Evolutionary conservation across 2,888 invertebrate genomes (phyloP).

Genomic region (Caenorhabditis panamensis): DNA sequence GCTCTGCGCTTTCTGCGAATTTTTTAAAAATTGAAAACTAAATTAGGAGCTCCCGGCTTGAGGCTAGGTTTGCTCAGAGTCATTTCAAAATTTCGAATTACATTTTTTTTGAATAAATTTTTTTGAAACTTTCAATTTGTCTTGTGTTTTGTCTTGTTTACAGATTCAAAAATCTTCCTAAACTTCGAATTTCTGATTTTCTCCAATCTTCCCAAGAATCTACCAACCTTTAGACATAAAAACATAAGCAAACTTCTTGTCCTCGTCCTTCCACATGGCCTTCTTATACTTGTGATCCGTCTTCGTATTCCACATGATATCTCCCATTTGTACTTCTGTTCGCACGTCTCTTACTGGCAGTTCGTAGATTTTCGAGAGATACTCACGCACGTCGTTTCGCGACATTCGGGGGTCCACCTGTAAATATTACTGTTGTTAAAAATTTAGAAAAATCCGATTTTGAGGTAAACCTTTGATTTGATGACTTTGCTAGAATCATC

Average conservation of each 20-base stretch:
- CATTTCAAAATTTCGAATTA: too few species aligned
- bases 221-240: slow-evolving; percentile 70
- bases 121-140: too few species aligned
- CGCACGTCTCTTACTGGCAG: slow-evolving; percentile 88
- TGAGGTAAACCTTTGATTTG: not conserved
- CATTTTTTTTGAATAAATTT: too few species aligned
- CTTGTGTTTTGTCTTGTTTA: too few species aligned
- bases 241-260: slow-evolving; percentile 80
- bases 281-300: slow-evolving; percentile 70
- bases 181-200: slow-evolving; percentile 6
- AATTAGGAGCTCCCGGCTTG: too few species aligned
- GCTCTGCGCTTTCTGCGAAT: too few species aligned
- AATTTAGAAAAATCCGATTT: not conserved
- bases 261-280: slow-evolving; percentile 80
- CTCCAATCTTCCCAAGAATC: slow-evolving; percentile 60
- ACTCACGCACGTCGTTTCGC: slow-evolving; percentile 90
- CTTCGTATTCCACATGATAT: slow-evolving; percentile 74
- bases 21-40: too few species aligned
- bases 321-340: slow-evolving; percentile 83
- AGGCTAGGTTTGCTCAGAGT: too few species aligned
- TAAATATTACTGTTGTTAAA: slow-evolving; percentile 3
- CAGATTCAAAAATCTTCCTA: not conserved
- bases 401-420: slow-evolving; percentile 86
- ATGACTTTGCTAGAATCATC: too few species aligned
- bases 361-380: slow-evolving; percentile 95